These are phyloP conservation scores for Takifugu ocellatus DNA, from an alignment of 2,797 vertebrate species.

Conservation along the genomic window DNA sequence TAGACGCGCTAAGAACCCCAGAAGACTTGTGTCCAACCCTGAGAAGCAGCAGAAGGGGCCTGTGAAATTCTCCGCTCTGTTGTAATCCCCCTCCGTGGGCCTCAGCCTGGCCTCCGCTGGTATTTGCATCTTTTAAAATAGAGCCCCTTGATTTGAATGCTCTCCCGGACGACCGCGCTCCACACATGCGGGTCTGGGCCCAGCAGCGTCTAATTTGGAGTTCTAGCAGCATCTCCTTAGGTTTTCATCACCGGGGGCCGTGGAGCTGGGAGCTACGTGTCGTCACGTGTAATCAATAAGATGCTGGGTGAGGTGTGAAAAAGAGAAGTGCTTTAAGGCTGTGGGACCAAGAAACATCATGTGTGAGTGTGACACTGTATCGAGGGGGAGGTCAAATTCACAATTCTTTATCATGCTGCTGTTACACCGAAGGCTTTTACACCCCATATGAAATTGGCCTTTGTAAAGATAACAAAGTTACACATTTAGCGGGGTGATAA, in stretches of 20 bases:
- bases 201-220: neutral
- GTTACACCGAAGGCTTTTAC: constrained; percentile 48
- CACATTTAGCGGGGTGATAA: constrained; percentile 53
- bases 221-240: too few relatives aligned
- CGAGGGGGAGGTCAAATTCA: constrained; percentile 11
- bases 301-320: neutral
- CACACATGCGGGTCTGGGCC: neutral
- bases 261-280: neutral
- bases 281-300: neutral
- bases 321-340: constrained; percentile 5
- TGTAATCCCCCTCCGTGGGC: constrained; percentile 42
- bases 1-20: constrained; percentile 24
- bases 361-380: too few relatives aligned
- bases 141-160: constrained; percentile 44
- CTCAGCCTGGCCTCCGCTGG: constrained; percentile 46
- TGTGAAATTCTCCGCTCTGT: constrained; percentile 32
- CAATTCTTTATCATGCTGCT: constrained; percentile 12
- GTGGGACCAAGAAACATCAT: neutral
- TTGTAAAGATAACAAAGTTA: constrained; percentile 53
- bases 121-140: constrained; percentile 66
- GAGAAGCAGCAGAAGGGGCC: constrained; percentile 30
- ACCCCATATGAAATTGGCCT: constrained; percentile 38
- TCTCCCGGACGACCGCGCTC: constrained; percentile 1
- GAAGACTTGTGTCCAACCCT: constrained; percentile 16
- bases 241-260: neutral